These are phyloP conservation scores for Dryas iulia DNA, from an alignment of 1,140 invertebrate species.

Conservation along the genomic window DNA sequence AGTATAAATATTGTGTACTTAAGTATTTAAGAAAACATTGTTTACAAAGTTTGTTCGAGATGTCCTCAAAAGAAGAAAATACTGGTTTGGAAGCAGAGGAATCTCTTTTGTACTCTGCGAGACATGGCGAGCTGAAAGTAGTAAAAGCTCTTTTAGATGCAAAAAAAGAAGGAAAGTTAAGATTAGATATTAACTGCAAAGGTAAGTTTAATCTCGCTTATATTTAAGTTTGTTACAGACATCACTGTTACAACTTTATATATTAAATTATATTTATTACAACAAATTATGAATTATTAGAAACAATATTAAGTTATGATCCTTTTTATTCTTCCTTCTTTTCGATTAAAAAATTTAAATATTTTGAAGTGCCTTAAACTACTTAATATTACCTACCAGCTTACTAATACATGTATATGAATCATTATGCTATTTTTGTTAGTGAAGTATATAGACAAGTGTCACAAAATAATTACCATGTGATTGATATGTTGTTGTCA, in stretches of 20 bases:
- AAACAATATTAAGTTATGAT: too few species aligned
- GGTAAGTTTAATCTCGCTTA: conserved; percentile 42
- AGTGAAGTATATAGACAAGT: too few species aligned
- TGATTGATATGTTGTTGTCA: background rate
- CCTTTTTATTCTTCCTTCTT: too few species aligned
- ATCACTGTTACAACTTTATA: background rate
- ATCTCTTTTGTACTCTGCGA: conserved; percentile 70
- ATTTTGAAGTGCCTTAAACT: too few species aligned
- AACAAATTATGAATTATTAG: too few species aligned
- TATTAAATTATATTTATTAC: background rate
- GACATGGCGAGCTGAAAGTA: conserved; percentile 70
- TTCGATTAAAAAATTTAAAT: too few species aligned
- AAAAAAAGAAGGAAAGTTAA: conserved; percentile 59
- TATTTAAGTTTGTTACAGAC: background rate
- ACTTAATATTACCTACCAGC: background rate
- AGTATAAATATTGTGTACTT: background rate
- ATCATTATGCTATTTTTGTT: background rate
- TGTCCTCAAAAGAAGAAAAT: conserved; percentile 49
- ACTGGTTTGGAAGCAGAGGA: conserved; percentile 63
- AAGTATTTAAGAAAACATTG: conserved; percentile 5
- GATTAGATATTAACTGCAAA: conserved; percentile 76
- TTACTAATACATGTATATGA: background rate
- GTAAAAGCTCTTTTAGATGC: conserved; percentile 70
- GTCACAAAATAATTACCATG: background rate
- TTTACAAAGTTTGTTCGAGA: conserved; percentile 26